A percentile compares a stretch with the other conserved stretches of the same genome.
phyloP scores from a whole-genome alignment of 2,888 invertebrate genomes.

The Calliopum simillimum region DNA sequence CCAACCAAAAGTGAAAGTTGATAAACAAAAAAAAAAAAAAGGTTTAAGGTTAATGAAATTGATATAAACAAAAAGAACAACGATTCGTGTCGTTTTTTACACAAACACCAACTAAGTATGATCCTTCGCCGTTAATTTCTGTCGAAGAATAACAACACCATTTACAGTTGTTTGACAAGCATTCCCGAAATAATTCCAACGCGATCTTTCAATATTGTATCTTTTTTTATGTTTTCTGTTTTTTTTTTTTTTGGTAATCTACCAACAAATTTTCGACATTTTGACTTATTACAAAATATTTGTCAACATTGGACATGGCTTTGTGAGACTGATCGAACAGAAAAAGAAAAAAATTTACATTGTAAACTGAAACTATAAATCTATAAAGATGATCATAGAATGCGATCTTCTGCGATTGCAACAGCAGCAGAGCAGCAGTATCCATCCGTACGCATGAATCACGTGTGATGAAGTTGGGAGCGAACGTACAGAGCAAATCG shows the following conservation, averaged over 20 bases:
- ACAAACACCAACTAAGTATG: slow-evolving; percentile 1
- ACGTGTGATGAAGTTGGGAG: slow-evolving; percentile 7
- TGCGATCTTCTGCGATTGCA: slow-evolving; percentile 20
- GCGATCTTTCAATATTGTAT: slow-evolving; percentile 23
- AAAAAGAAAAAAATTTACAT: background rate
- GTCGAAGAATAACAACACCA: slow-evolving; percentile 26
- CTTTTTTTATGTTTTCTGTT: background rate
- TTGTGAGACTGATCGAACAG: slow-evolving; percentile 14
- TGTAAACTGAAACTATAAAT: slow-evolving; percentile 34
- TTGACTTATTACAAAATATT: slow-evolving; percentile 63
- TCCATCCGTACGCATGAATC: slow-evolving; percentile 12
- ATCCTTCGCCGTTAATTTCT: background rate
- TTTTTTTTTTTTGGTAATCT: slow-evolving; percentile 26
- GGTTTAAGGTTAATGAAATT: slow-evolving; percentile 15
- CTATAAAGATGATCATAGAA: slow-evolving; percentile 33
- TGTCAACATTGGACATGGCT: slow-evolving; percentile 66
- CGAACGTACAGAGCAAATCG: background rate
- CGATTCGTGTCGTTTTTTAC: slow-evolving; percentile 8
- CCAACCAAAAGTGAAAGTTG: slow-evolving; percentile 54
- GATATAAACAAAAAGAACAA: background rate
- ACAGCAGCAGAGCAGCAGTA: background rate
- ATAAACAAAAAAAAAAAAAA: background rate
- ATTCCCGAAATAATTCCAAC: slow-evolving; percentile 34
- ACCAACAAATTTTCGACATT: slow-evolving; percentile 43
- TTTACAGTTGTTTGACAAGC: slow-evolving; percentile 52